Base-by-base conservation (phyloP, 2,113 vertebrate species). In the Heteronetta atricapilla region DNA sequence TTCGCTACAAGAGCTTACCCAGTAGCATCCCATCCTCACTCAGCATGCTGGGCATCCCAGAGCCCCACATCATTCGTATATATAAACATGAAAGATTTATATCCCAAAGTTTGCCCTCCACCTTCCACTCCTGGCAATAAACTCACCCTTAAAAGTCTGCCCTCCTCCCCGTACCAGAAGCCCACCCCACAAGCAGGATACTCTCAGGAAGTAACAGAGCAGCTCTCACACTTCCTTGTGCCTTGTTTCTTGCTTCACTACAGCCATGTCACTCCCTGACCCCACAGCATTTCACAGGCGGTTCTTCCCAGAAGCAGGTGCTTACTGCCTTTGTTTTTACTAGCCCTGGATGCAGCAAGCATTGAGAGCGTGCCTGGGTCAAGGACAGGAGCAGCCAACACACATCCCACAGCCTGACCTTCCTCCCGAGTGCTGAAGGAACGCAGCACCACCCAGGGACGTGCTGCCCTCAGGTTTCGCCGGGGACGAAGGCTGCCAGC, bases 61-160 rank as follows among this genome's bases (percentile, higher is more conserved):
- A 11, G 46, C 20, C 14, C 14, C 1, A 0, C 4, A 33, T 7
- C 2, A 26, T 26, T 25, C 13, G 13, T 25, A 52, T 13, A 25
- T 8, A 52, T 52, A 25, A 50, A 50, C 25, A 50, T 25, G 23
- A 13, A 22, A 50, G 11, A 48, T 48, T 22, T 48, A 48, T 48
- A 48, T 22, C 50, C 14, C 40, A 31, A 52, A 42, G 44, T 13
- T 26, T 28, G 48, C 11, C 42, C 10, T 3, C 56, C 38, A 20
- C 7, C 33, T 70, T 23, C 18, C 26, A 53, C 52, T 22, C 29
- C 36, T 12, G 14, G 23, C 26, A 34, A 59, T 17, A 75, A 74
- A 33, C 33, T 25, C 50, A 12, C 36, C 81, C 19, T 44, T 19
- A 22, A 0, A 6, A 72, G 44, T 25, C 23, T 60, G 78, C 44